A percentile compares a stretch with the other conserved stretches of the same genome.
These are phyloP conservation scores for Holothuria scabra DNA, from an alignment of 53 echinoderm and acorn worm species.

Conservation along the genomic window DNA sequence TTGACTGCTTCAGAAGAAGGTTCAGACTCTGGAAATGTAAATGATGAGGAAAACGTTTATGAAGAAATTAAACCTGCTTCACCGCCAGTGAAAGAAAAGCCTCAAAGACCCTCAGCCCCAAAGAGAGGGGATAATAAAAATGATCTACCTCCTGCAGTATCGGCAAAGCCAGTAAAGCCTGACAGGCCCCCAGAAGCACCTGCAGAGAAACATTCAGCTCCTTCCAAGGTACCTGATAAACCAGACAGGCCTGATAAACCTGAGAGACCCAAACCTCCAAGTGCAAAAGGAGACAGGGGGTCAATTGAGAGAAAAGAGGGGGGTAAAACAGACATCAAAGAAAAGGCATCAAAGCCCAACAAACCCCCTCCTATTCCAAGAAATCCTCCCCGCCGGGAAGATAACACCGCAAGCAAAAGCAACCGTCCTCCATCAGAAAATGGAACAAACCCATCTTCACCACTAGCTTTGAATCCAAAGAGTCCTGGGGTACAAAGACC, in stretches of 20 bases:
- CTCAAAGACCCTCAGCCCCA: not conserved
- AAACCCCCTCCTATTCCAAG: slow-evolving; percentile 38
- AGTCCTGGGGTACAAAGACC: slow-evolving; percentile 25
- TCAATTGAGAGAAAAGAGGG: slow-evolving; percentile 6
- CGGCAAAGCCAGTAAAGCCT: not conserved
- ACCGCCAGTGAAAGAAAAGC: slow-evolving; percentile 39
- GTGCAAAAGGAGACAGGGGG: slow-evolving; percentile 8
- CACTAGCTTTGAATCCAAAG: slow-evolving; percentile 1
- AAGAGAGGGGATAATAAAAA: slow-evolving; percentile 2
- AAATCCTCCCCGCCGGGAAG: slow-evolving; percentile 18
- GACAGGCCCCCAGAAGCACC: slow-evolving; percentile 1
- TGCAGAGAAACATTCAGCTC: not conserved
- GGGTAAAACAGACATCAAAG: not conserved
- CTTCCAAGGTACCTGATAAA: not conserved
- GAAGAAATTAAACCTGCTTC: slow-evolving; percentile 2
- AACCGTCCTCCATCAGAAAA: not conserved
- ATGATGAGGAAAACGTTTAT: not conserved
- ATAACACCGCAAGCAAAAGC: not conserved
- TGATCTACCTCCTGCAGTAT: not conserved
- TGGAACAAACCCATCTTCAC: not conserved
- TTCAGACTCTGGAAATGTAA: not conserved
- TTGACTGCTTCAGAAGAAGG: slow-evolving; percentile 10
- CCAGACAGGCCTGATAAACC: slow-evolving; percentile 24
- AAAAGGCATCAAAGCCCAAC: slow-evolving; percentile 6
- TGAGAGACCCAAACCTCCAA: not conserved